Conservation (phyloP, 1,140 invertebrate species). For the Trachymyrmex septentrionalis region DNA sequence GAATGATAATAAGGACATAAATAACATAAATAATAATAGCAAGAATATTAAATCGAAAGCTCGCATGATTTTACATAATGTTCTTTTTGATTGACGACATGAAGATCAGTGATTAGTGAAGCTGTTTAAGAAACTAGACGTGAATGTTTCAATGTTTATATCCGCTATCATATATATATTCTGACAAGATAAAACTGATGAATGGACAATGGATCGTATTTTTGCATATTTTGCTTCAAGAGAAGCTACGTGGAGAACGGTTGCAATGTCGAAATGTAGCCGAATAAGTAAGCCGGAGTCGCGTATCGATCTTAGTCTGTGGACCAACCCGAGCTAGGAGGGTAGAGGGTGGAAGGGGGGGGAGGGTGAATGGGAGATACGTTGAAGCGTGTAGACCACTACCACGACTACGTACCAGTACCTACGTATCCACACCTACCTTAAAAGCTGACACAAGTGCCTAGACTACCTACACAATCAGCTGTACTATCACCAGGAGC, state of each 20-base stretch:
- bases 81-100: not conserved
- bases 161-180: not conserved
- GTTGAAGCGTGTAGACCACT: slow-evolving; percentile 27
- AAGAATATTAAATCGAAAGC: not conserved
- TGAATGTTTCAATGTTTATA: not conserved
- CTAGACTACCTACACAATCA: slow-evolving; percentile 59
- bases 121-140: not conserved
- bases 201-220: not conserved
- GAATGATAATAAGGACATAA: slow-evolving; percentile 23
- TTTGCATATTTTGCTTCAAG: slow-evolving; percentile 13
- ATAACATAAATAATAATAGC: slow-evolving; percentile 6
- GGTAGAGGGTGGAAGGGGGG: not conserved
- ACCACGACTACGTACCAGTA: slow-evolving; percentile 34
- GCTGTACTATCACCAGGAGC: slow-evolving; percentile 51
- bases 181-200: not conserved
- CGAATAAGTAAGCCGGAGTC: slow-evolving; percentile 66
- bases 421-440: slow-evolving; percentile 58
- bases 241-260: slow-evolving; percentile 15
- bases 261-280: not conserved
- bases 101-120: not conserved
- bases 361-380: slow-evolving; percentile 26
- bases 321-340: slow-evolving; percentile 26
- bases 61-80: not conserved
- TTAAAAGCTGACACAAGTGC: slow-evolving; percentile 60
- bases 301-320: slow-evolving; percentile 76